Conservation (phyloP, 2,113 vertebrate species). For the Bujurquina vittata region DNA sequence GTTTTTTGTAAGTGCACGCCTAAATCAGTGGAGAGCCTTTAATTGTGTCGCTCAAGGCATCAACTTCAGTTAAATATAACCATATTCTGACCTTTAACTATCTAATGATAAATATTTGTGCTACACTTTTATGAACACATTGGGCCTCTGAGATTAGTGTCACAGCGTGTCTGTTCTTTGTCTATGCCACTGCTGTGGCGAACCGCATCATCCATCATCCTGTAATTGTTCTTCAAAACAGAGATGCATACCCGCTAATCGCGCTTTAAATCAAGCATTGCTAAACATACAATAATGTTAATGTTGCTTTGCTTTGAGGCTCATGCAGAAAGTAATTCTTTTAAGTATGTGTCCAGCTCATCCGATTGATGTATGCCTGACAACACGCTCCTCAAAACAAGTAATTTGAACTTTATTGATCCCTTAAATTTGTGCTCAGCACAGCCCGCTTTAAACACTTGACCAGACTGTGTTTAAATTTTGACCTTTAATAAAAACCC, state of each 20-base stretch:
- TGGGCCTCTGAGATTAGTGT: background rate
- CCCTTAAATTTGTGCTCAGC: background rate
- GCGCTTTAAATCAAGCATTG: background rate
- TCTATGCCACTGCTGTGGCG: background rate
- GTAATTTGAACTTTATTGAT: background rate
- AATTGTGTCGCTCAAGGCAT: background rate
- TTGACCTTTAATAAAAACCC: background rate
- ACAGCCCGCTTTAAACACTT: background rate
- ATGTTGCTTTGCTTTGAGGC: background rate
- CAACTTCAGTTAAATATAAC: background rate
- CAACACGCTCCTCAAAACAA: background rate
- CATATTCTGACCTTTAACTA: conserved; percentile 9
- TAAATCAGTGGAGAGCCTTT: background rate
- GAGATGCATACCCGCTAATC: background rate
- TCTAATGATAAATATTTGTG: background rate
- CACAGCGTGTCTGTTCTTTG: background rate
- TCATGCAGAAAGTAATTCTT: background rate
- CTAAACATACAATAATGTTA: background rate
- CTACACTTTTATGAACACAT: background rate
- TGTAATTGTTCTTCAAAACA: background rate
- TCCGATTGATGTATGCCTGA: background rate
- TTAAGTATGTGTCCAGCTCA: background rate
- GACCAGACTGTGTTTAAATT: background rate
- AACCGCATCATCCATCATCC: background rate
- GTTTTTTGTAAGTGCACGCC: background rate